Base-by-base conservation (phyloP, 2,113 vertebrate genomes). In the Hippocampus abdominalis region DNA sequence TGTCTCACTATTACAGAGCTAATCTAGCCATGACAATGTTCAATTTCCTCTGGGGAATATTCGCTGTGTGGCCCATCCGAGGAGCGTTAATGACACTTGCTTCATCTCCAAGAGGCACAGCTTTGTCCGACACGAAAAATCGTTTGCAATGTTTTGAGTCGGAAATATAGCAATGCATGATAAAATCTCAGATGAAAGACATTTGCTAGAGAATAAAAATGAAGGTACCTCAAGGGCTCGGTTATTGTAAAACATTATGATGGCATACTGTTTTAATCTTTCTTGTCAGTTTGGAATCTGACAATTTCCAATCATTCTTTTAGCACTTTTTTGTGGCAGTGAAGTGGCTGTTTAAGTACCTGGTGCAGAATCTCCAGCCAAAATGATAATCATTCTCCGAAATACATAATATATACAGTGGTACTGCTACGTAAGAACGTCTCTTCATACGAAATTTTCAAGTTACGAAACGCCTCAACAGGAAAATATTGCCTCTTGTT, bases 21-120 rank as follows among this genome's bases (percentile, higher is more conserved):
- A 97, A 98, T 98, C 94, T 95, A 98, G 96, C 96, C 95, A 96
- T 98, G 96, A 98, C 95, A 96, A 95, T 95, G 94, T 96, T 96
- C 95, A 96, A 97, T 97, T 96, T 95, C 95, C 95, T 95, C 93
- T 87, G 89, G 94, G 95, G 96, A 95, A 95, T 95, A 88, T 90
- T 84, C 81, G 87, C 83, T 80, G 84, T 59, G 66, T 79, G 83
- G 83, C 79, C 81, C 80, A 82, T 87, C 82, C 82, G 77, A 85
- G 80, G 76, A 79, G 78, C 62, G 82, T 84, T 88, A 88, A 84
- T 75, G 63, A 77, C 75, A 77, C 68, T 27, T 42, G 56, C 78
- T 69, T 74, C 80, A 80, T 81, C 51, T 69, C 79, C 70, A 68
- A 70, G 71, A 67, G 49, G 54, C 53, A 0, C 0, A 77, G 75